A percentile compares a stretch with the other conserved stretches of the same genome.
These are phyloP conservation scores for Xanthia togata DNA, from an alignment of 2,888 invertebrate genomes.

Conservation along the genomic window DNA sequence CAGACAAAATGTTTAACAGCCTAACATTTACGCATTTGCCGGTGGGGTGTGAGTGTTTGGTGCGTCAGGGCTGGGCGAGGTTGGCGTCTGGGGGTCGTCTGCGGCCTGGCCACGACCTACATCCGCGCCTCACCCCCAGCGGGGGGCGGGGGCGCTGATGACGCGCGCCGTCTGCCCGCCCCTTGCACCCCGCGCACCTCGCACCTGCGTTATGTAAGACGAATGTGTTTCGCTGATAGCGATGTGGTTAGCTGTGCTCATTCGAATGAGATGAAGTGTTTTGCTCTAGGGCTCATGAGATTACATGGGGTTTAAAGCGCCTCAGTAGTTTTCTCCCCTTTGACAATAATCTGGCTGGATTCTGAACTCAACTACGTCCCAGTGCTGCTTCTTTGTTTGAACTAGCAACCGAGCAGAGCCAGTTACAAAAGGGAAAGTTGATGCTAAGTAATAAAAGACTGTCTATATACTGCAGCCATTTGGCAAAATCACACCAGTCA, in stretches of 20 bases:
- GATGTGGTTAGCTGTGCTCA: slow-evolving; percentile 54
- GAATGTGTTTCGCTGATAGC: slow-evolving; percentile 76
- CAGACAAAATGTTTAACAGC: slow-evolving; percentile 40
- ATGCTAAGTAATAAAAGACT: neutral
- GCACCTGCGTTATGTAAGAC: slow-evolving; percentile 85
- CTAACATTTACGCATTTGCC: slow-evolving; percentile 61
- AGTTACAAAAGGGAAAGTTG: neutral
- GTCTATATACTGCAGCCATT: neutral
- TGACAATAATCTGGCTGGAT: neutral
- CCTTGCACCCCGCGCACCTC: slow-evolving; percentile 37
- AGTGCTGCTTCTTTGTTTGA: slow-evolving; percentile 16
- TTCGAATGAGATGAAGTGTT: slow-evolving; percentile 43
- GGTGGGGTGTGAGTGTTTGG: slow-evolving; percentile 63
- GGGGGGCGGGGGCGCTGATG: slow-evolving; percentile 66
- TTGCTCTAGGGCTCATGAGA: slow-evolving; percentile 40
- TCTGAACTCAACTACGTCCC: neutral
- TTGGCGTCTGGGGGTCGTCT: slow-evolving; percentile 89
- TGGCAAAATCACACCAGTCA: neutral
- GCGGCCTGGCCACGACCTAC: slow-evolving; percentile 87
- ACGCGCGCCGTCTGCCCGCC: slow-evolving; percentile 75
- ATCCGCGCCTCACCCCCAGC: slow-evolving; percentile 71
- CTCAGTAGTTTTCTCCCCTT: neutral
- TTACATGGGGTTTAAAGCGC: slow-evolving; percentile 37
- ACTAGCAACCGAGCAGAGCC: neutral
- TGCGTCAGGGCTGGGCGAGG: slow-evolving; percentile 76